phyloP scores from a whole-genome alignment of 2,113 vertebrate genomes.

The Poeciliopsis occidentalis region DNA sequence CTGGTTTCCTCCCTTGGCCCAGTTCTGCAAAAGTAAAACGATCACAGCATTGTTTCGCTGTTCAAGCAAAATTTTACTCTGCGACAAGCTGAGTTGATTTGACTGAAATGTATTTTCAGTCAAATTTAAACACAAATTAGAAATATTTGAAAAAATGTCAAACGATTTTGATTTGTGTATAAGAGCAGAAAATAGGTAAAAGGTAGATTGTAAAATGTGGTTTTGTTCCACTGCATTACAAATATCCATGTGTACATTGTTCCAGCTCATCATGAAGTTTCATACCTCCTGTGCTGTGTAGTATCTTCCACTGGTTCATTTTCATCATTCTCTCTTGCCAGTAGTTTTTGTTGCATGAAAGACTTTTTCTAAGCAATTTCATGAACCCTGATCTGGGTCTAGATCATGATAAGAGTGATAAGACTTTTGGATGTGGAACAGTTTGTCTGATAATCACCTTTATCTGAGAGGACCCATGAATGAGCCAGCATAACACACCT shows the following conservation, averaged over 20 bases:
- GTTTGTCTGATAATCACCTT: conserved; percentile 55
- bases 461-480: conserved; percentile 55
- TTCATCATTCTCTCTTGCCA: conserved; percentile 23
- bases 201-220: background rate
- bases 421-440: conserved; percentile 40
- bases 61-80: too few species aligned
- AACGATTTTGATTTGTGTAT: too few species aligned
- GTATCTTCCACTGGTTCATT: conserved; percentile 16
- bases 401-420: conserved; percentile 46
- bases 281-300: conserved; percentile 23
- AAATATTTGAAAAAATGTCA: too few species aligned
- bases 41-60: too few species aligned
- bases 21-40: too few species aligned
- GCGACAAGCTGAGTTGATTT: too few species aligned
- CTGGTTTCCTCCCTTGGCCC: background rate
- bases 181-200: background rate
- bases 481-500: conserved; percentile 74
- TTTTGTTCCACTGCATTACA: background rate
- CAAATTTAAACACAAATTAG: background rate
- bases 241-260: conserved; percentile 26
- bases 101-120: too few species aligned
- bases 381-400: conserved; percentile 62
- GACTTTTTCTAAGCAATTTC: conserved; percentile 35
- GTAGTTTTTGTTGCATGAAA: conserved; percentile 23
- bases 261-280: conserved; percentile 22